phyloP scores from a whole-genome alignment of 1,140 invertebrate species.

The Drosophila nebulosa region DNA sequence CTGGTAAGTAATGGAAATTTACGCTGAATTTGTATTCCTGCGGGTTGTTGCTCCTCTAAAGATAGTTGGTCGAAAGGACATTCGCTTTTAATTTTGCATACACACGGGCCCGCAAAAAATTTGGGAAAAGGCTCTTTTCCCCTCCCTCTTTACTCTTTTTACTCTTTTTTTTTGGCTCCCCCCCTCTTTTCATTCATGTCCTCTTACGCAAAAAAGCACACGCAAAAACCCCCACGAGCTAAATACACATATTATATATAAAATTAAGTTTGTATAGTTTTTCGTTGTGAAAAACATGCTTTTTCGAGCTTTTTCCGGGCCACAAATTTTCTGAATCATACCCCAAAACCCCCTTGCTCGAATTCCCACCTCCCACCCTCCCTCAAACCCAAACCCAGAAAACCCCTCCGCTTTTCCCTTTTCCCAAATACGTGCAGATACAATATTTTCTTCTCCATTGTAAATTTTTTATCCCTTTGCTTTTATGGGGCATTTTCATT shows the following conservation, averaged over 20 bases:
- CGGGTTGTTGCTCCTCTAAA: not conserved
- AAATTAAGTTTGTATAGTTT: not conserved
- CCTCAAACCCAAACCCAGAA: no score
- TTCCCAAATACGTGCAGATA: no score
- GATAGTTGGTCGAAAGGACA: conserved; percentile 15
- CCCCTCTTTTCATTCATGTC: conserved; percentile 73
- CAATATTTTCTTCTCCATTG: not conserved
- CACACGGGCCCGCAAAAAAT: conserved; percentile 10
- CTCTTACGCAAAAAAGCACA: conserved; percentile 9
- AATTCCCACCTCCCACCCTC: not conserved
- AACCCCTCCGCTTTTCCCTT: not conserved
- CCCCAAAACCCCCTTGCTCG: not conserved
- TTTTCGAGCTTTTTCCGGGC: conserved; percentile 19
- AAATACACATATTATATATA: not conserved
- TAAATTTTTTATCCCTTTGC: not conserved
- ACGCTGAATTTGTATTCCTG: not conserved
- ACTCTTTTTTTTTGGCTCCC: conserved; percentile 22
- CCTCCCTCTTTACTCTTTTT: not conserved
- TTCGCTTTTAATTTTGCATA: conserved; percentile 38
- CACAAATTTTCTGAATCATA: conserved; percentile 40
- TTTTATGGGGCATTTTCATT: no score
- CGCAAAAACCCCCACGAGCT: not conserved
- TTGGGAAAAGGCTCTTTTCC: not conserved
- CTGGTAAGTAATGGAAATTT: conserved; percentile 40
- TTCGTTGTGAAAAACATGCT: not conserved